Percentiles rank a stretch among this genome's conserved stretches.
Conservation (phyloP, 2,888 invertebrate genomes). For the Drosophila fulvimacula region DNA sequence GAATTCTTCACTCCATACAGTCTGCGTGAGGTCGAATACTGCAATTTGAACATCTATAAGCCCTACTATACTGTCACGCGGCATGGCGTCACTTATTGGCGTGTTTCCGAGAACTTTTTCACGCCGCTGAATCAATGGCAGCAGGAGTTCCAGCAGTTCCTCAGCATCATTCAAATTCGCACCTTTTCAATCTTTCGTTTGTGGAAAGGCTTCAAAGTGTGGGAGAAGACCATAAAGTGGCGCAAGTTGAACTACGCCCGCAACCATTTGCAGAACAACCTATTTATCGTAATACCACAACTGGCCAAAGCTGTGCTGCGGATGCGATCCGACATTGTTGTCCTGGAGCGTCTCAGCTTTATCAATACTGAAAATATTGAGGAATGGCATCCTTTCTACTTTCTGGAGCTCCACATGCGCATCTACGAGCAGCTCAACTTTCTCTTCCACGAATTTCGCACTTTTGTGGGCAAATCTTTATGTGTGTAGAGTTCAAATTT, state of each 20-base stretch:
- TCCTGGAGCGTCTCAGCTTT: constrained; percentile 88
- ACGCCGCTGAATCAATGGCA: constrained; percentile 92
- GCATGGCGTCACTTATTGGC: constrained; percentile 92
- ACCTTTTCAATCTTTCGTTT: constrained; percentile 89
- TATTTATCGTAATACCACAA: constrained; percentile 90
- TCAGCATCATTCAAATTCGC: constrained; percentile 90
- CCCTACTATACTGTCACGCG: constrained; percentile 93
- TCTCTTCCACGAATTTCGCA: constrained; percentile 85
- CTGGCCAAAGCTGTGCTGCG: constrained; percentile 90
- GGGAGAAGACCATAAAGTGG: constrained; percentile 90
- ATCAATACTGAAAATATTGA: constrained; percentile 86
- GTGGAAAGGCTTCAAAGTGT: constrained; percentile 93
- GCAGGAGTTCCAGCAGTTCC: constrained; percentile 92
- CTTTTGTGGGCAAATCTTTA: constrained; percentile 87
- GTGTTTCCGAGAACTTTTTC: constrained; percentile 90
- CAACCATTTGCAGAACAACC: constrained; percentile 87
- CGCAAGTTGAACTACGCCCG: constrained; percentile 88
- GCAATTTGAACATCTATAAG: constrained; percentile 87
- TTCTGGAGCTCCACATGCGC: constrained; percentile 88
- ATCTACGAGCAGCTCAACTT: constrained; percentile 80
- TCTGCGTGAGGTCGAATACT: constrained; percentile 90
- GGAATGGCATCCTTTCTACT: constrained; percentile 88
- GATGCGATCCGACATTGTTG: constrained; percentile 89
- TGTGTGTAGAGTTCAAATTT: constrained; percentile 80
- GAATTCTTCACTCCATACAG: constrained; percentile 91